Evolutionary conservation across 1,140 invertebrate genomes (phyloP).

Genomic region (Cryptotermes secundus): DNA sequence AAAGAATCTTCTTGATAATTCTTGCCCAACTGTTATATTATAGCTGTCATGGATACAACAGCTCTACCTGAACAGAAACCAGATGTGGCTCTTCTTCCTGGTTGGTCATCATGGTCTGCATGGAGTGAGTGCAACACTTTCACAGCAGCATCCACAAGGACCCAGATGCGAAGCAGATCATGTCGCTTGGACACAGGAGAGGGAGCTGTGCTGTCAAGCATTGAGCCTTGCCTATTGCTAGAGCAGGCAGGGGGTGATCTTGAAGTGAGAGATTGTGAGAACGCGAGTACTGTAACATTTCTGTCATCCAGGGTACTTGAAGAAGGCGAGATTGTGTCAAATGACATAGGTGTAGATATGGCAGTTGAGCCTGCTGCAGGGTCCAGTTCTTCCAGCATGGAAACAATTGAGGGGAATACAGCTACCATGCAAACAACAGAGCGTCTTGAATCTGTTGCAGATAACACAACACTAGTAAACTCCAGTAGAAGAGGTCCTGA

Average conservation of each 20-base stretch:
- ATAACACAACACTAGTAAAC: background rate
- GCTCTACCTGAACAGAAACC: constrained; percentile 24
- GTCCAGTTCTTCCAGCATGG: background rate
- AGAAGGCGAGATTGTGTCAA: background rate
- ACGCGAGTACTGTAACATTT: background rate
- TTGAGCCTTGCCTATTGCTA: background rate
- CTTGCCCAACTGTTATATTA: background rate
- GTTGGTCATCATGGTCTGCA: constrained; percentile 41
- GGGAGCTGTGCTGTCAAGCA: background rate
- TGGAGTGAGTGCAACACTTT: constrained; percentile 40
- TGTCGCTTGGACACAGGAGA: background rate
- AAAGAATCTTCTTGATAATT: background rate
- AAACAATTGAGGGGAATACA: constrained; percentile 5
- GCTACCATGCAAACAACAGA: constrained; percentile 1
- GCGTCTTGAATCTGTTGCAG: background rate
- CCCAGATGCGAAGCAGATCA: background rate
- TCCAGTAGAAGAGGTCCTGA: background rate
- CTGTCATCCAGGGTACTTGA: background rate
- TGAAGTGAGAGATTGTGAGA: background rate
- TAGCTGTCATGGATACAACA: background rate
- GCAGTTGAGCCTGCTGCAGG: background rate
- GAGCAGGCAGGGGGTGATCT: background rate
- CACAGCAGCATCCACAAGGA: background rate
- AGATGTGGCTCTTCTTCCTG: constrained; percentile 29
- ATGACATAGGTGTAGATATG: background rate